Base-by-base conservation (phyloP, 1,140 invertebrate species). In the Leptoteleia sp. region DNA sequence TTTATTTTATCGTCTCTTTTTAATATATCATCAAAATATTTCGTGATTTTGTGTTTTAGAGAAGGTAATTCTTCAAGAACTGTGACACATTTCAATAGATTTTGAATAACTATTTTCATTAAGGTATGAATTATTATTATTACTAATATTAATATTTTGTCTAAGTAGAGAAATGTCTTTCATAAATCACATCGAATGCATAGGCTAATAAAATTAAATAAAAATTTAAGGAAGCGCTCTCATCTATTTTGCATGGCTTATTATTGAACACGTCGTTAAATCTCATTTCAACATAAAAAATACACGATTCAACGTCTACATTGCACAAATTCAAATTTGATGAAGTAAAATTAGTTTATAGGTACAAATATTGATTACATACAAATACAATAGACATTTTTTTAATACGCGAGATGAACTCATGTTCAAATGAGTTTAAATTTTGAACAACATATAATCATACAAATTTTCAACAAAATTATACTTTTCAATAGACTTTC, bases 401-500 rank as follows among this genome's bases (percentile, higher is more conserved):
- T 0, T 19, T 3, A 42, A 25, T 38, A 42, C 17, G 42, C 3
- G 12, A 29, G 7, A 47, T 22, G 12, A 48, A 48, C 43, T 45
- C 29, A 25, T 62, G 7, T 22, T 38, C 3, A 9, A 40, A 19
- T 19, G 33, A 43, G 33, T 43, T 5, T 1, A 11, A 61, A 62
- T 62, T 59, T 54, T 1, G 31, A 72, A 72, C 38, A 38, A 71
- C 40, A 72, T 37, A 61, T 55, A 72, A 25, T 25, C 31, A 52
- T 57, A 50, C 13, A 11, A 71, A 52, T 54, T 19, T 3, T 3
- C 48, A 64, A 73, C 42, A 64, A 64, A 73, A 73, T 55, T 64
- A 73, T 73, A 73, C 50, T 64, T 73, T 48, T 72, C 19, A 62
- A 72, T 62, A 62, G 40, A 72, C 68, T 62, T 72, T 61, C 25